A percentile compares a stretch with the other conserved stretches of the same genome.
Conservation (phyloP, 2,888 invertebrate genomes). For the Xestia ashworthii region DNA sequence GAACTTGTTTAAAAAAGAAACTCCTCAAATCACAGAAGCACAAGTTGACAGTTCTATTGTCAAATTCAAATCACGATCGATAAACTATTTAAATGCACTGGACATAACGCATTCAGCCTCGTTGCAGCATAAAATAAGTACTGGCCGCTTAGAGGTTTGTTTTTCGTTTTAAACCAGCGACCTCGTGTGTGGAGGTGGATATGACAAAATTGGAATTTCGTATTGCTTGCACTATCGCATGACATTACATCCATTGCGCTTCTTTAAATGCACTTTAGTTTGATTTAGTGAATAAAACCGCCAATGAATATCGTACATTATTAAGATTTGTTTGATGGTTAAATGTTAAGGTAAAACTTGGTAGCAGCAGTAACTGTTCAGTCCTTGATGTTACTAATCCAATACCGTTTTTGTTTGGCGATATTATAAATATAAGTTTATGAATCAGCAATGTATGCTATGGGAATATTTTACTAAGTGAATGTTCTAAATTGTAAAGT, state of each 20-base stretch:
- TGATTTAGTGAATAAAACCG: neutral
- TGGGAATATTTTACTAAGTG: constrained; percentile 54
- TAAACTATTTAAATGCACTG: constrained; percentile 60
- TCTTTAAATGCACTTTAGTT: neutral
- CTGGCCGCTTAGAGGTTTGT: constrained; percentile 74
- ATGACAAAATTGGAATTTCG: constrained; percentile 50
- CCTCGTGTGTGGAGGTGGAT: constrained; percentile 71
- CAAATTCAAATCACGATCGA: constrained; percentile 48
- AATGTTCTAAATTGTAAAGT: constrained; percentile 48
- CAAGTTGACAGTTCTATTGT: constrained; percentile 54
- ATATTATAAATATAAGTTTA: neutral
- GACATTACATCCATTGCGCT: constrained; percentile 15
- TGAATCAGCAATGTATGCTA: constrained; percentile 50
- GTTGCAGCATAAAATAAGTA: constrained; percentile 70
- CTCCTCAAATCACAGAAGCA: constrained; percentile 54
- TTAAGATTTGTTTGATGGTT: fast-evolving
- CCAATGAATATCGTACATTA: constrained; percentile 23
- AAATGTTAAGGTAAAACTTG: constrained; percentile 1
- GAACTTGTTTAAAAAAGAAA: constrained; percentile 46
- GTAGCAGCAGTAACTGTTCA: constrained; percentile 40
- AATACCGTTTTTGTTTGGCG: constrained; percentile 32
- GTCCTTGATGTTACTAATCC: constrained; percentile 48
- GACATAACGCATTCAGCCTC: constrained; percentile 59
- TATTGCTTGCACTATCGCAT: constrained; percentile 22
- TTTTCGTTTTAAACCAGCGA: constrained; percentile 78